These are phyloP conservation scores for Pammene fasciana DNA, from an alignment of 2,888 invertebrate genomes.

Conservation along the genomic window DNA sequence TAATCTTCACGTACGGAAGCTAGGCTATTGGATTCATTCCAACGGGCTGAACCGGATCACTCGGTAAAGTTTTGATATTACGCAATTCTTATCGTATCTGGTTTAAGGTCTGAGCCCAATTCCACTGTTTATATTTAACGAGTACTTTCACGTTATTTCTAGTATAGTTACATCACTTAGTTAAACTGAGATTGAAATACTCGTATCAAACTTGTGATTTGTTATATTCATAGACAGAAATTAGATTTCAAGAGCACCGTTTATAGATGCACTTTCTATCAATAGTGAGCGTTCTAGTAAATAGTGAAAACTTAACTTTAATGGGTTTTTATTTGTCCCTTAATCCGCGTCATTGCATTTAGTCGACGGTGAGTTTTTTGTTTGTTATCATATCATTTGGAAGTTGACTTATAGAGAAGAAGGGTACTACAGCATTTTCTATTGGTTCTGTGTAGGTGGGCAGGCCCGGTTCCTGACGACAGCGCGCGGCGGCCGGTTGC, in stretches of 20 bases:
- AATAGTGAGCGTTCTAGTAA: slow-evolving; percentile 22
- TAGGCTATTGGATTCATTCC: slow-evolving; percentile 14
- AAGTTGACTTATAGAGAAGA: slow-evolving; percentile 7
- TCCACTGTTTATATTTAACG: slow-evolving; percentile 24
- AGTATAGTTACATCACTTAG: slow-evolving; percentile 16
- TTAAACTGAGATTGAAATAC: not conserved
- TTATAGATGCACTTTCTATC: not conserved
- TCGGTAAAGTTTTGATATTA: slow-evolving; percentile 12
- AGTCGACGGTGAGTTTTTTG: slow-evolving; percentile 31
- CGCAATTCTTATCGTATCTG: slow-evolving; percentile 24
- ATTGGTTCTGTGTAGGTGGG: slow-evolving; percentile 52
- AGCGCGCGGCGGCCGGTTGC: slow-evolving; percentile 60
- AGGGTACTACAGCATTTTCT: slow-evolving; percentile 38
- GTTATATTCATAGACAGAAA: not conserved
- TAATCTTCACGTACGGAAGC: slow-evolving; percentile 1
- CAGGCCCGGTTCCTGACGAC: slow-evolving; percentile 61
- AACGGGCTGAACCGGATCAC: slow-evolving; percentile 19
- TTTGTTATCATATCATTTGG: slow-evolving; percentile 3
- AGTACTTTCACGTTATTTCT: slow-evolving; percentile 27
- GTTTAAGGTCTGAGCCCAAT: slow-evolving; percentile 21
- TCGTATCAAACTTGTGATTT: slow-evolving; percentile 9
- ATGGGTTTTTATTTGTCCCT: slow-evolving; percentile 25
- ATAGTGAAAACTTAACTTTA: slow-evolving; percentile 6
- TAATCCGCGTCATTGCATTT: slow-evolving; percentile 2
- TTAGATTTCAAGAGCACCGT: slow-evolving; percentile 24